Evolutionary conservation across 2,888 invertebrate species (phyloP).

Genomic region (Ethmia dodecea): DNA sequence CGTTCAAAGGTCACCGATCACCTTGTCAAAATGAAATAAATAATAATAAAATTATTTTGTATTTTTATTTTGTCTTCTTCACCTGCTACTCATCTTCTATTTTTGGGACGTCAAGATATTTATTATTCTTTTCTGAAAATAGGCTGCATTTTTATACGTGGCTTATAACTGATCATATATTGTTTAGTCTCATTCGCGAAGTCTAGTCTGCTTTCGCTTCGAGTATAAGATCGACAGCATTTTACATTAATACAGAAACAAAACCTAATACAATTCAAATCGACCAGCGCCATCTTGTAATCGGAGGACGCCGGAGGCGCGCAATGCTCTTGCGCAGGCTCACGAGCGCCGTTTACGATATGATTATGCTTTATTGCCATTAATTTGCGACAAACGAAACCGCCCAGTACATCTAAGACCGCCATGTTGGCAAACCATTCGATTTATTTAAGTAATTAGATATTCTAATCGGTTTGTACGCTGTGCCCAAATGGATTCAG

Average conservation of each 20-base stretch:
- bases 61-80: constrained; percentile 28
- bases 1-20: constrained; percentile 73
- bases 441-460: constrained; percentile 17
- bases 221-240: too few relatives aligned
- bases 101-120: too few relatives aligned
- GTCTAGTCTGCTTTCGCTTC: too few relatives aligned
- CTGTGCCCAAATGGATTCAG: too few relatives aligned
- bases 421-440: constrained; percentile 42
- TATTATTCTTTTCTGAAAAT: too few relatives aligned
- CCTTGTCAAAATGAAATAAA: constrained; percentile 75
- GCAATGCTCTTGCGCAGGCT: constrained; percentile 26
- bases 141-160: too few relatives aligned
- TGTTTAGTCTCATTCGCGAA: too few relatives aligned
- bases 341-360: constrained; percentile 55
- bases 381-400: constrained; percentile 72
- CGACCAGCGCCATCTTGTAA: constrained; percentile 44
- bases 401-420: constrained; percentile 51
- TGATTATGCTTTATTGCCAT: constrained; percentile 72
- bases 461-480: too few relatives aligned
- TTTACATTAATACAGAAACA: background rate
- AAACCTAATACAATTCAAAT: constrained; percentile 35
- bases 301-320: constrained; percentile 22
- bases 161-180: too few relatives aligned
- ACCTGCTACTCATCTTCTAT: too few relatives aligned
- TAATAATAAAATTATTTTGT: constrained; percentile 53